Percentiles rank a stretch among this genome's conserved stretches.
phyloP scores from a whole-genome alignment of 2,113 vertebrate species.

The Xiphias gladius region DNA sequence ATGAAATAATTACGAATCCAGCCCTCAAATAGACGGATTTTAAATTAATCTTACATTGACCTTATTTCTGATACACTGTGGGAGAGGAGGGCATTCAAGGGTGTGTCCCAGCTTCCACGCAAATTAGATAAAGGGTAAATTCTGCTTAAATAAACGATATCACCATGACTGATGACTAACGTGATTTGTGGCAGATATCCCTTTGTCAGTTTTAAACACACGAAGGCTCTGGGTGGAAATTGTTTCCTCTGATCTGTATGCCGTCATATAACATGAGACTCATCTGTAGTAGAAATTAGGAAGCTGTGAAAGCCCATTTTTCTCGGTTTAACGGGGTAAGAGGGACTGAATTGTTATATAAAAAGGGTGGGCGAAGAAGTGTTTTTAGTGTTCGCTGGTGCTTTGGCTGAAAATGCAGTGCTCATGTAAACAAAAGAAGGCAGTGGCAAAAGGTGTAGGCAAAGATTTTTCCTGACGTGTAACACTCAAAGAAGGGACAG shows the following conservation, averaged over 20 bases:
- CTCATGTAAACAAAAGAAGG: slow-evolving; percentile 66
- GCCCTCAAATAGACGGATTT: background rate
- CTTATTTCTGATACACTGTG: slow-evolving; percentile 36
- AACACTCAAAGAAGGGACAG: background rate
- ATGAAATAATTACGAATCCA: background rate
- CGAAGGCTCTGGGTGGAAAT: background rate
- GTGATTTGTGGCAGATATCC: background rate
- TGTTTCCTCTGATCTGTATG: slow-evolving; percentile 6
- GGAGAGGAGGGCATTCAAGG: slow-evolving; percentile 46
- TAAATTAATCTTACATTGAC: slow-evolving; percentile 25
- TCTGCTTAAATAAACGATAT: slow-evolving; percentile 7
- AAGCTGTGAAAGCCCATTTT: slow-evolving; percentile 44
- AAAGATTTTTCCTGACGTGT: slow-evolving; percentile 25
- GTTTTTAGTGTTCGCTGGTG: slow-evolving; percentile 47
- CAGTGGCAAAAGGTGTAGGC: slow-evolving; percentile 15
- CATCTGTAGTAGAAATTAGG: slow-evolving; percentile 9
- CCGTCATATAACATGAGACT: background rate
- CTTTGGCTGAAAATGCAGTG: slow-evolving; percentile 31
- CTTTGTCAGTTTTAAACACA: slow-evolving; percentile 5
- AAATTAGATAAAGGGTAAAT: slow-evolving; percentile 44
- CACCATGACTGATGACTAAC: background rate
- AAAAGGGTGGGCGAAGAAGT: slow-evolving; percentile 28
- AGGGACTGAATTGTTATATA: slow-evolving; percentile 44
- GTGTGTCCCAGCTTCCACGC: slow-evolving; percentile 62
- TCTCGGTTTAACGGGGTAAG: background rate